Evolutionary conservation across 2,113 vertebrate species (phyloP), one percentile per base, ranked within the genome.

Genomic region (Tinamus guttatus): DNA sequence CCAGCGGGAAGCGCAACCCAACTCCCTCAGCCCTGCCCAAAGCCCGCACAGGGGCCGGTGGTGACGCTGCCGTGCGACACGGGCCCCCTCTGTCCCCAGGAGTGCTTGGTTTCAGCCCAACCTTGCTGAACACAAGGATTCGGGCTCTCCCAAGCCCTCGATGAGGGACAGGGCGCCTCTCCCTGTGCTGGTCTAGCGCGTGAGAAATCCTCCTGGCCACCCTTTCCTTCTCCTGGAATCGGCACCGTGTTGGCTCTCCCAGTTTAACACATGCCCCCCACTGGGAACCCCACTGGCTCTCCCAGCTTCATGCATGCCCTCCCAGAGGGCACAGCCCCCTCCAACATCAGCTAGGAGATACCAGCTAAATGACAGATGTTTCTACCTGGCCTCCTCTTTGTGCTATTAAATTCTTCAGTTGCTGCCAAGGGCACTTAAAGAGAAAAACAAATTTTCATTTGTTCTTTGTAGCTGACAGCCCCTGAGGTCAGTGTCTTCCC

Each of bases 41-140:
- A 0, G 1, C 0, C 36, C 5, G 69, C 60, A 36, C 9, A 19
- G 47, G 65, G 93, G 70, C 45, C 32, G 14, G 9, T 56, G 73
- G 75, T 75, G 83, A 8, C 10, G 1, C 52, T 74, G 54, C 67
- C 49, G 49, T 3, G 1, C 2, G 3, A 17, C 62, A 34, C 0
- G 0, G 51, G 54, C 73, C 17, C 7, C 17, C 28, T 34, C 45
- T 0, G 2, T 8, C 70, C 59, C 43, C 74, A 34, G 81, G 32
- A 81, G 73, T 4, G n/a, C 65, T 60, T 54, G 41, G 32, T 21
- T 47, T 78, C 85, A 81, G 58, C 30, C 32, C 1, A 2, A 34
- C 45, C 30, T 75, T 24, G 34, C 41, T 74, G 36, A 40, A 13
- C 3, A 5, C 41, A 70, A 40, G 30, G 15, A 28, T 24, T 15